Evolutionary conservation across 2,113 vertebrate species (phyloP).

Genomic region (Cyprinodon variegatus): DNA sequence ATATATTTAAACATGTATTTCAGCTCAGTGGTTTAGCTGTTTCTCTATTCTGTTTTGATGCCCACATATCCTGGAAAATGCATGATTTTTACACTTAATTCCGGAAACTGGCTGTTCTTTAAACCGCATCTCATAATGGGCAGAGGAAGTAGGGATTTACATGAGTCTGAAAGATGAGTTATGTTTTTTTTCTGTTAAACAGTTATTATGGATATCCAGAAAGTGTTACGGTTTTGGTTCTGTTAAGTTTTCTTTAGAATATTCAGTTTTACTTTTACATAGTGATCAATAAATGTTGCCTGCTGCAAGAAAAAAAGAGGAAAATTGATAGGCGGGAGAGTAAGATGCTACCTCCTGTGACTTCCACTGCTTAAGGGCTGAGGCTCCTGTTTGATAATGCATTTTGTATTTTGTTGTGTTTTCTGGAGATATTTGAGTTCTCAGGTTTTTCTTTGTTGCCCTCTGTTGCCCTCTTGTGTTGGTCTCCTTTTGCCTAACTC

Average conservation of each 20-base stretch:
- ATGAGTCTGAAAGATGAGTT: constrained; percentile 38
- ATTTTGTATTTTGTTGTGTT: constrained; percentile 42
- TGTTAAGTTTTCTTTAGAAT: no score
- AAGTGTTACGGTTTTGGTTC: no score
- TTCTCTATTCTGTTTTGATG: constrained; percentile 5
- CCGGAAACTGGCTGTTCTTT: constrained; percentile 10
- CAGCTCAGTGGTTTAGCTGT: neutral
- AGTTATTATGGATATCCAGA: neutral
- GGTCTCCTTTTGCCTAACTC: no score
- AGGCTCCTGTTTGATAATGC: constrained; percentile 45
- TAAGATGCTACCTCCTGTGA: constrained; percentile 80
- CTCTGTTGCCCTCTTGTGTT: no score
- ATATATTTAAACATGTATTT: constrained; percentile 4
- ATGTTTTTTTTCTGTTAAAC: constrained; percentile 35
- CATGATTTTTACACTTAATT: constrained; percentile 6
- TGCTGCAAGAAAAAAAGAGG: constrained; percentile 53
- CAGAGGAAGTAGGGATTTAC: constrained; percentile 19
- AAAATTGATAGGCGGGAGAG: constrained; percentile 70
- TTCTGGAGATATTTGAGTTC: neutral
- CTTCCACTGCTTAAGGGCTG: constrained; percentile 67
- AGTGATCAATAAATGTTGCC: constrained; percentile 41
- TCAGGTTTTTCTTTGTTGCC: no score
- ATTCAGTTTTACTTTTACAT: constrained; percentile 13
- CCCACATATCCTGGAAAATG: constrained; percentile 5
- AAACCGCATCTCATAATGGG: constrained; percentile 27